Conservation (phyloP, 1,140 invertebrate genomes). For the Marisa cornuarietis region DNA sequence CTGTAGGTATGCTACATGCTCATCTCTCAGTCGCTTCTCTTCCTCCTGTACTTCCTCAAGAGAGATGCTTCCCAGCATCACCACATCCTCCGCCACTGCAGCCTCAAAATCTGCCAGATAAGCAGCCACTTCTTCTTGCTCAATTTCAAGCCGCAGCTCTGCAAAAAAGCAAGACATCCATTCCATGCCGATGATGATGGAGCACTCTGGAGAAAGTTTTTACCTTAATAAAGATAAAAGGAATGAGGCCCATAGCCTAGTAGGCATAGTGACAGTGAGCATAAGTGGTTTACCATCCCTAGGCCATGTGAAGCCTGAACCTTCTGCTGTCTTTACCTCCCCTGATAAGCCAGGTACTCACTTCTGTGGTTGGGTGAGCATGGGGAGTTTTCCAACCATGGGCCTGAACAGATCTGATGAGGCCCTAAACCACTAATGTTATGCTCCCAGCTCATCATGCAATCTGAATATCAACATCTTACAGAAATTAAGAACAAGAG, state of each 20-base stretch:
- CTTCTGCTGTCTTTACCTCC: no score
- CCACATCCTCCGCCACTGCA: slow-evolving; percentile 56
- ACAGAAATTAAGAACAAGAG: no score
- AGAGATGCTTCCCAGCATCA: slow-evolving; percentile 60
- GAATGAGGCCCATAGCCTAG: no score
- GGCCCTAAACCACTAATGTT: no score
- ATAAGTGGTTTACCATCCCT: no score
- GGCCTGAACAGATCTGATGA: no score
- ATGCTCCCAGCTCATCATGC: no score
- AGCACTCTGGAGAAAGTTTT: not conserved
- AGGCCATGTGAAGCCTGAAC: not conserved
- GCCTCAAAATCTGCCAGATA: slow-evolving; percentile 59
- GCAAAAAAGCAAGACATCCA: slow-evolving; percentile 3
- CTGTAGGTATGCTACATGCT: slow-evolving; percentile 56
- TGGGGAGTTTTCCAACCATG: no score
- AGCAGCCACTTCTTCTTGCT: slow-evolving; percentile 48
- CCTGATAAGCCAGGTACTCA: no score
- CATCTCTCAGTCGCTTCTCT: slow-evolving; percentile 58
- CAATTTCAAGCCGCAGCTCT: slow-evolving; percentile 55
- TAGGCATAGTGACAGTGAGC: not conserved
- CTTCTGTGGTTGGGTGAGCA: no score
- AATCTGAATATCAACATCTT: no score
- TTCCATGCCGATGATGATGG: not conserved
- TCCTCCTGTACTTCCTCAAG: slow-evolving; percentile 63
- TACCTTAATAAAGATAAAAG: not conserved